Evolutionary conservation across 2,113 vertebrate species (phyloP), one percentile per base, ranked within the genome.

Genomic region (Hippopotamus amphibius): DNA sequence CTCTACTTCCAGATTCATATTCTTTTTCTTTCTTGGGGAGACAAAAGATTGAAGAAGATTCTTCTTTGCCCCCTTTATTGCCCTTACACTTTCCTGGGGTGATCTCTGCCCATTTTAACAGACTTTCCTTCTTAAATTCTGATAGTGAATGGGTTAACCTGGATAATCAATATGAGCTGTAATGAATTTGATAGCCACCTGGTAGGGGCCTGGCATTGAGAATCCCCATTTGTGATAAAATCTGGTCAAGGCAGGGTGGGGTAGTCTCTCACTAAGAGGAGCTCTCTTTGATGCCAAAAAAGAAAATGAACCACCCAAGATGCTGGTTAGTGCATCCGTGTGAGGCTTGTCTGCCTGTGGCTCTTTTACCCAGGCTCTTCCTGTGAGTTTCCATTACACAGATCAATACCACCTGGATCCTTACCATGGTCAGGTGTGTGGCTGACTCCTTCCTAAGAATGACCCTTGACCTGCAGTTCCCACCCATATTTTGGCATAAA

Each of bases 101-200:
- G 71, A 87, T 74, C 72, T 87, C 63, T 59, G 57, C 33, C 68
- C 8, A 15, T 59, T 59, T 66, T 82, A 87, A 85, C 22, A 79
- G 74, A 33, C 19, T 94, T 87, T 82, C 16, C 66, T 74, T 91
- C 50, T 81, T 79, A 85, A 93, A 65, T 94, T 80, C 55, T 96
- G 72, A 21, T 59, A 80, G 16, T 48, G 74, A 74, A 48, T 74
- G 30, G 37, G 6, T 86, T 96, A 57, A 9, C 55, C 63, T 72
- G 37, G 48, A 57, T 85, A 85, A 13, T 95, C 37, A 88, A 3
- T 55, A 41, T 66, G 76, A 82, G 22, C 37, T 19, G 41, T 66
- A 55, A n/a, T 22, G 69, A 68, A 68, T 69, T 63, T 46, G 28
- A 17, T 55, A 63, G 86, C n/a, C n/a, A 63, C 22, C 43, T 6